Evolutionary conservation across 2,888 invertebrate genomes (phyloP), one percentile per base, ranked within the genome.

Genomic region (Sepioteuthis lessoniana): DNA sequence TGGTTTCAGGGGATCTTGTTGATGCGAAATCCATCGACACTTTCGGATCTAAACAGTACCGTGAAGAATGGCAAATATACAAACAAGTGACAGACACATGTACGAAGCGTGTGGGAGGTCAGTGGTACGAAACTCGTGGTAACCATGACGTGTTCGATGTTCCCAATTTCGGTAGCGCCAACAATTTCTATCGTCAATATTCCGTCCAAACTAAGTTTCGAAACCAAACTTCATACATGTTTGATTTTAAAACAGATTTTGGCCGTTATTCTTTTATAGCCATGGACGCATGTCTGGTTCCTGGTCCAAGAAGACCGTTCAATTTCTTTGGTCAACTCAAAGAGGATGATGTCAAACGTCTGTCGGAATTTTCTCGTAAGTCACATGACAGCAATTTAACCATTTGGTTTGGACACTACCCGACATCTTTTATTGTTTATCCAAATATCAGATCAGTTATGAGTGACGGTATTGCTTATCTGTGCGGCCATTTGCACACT

Each of bases 141-240:
- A 99, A 99, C 98, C 99, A 99, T 98, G 99, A 99, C 98, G 98
- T 98, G 97, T 99, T 99, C 97, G 98, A 99, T 97, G 98, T 99
- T 60, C 98, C 98, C 94, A 98, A 98, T 95, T 97, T 98, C 93
- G 97, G 98, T 95, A 98, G 98, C 16, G 97, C 98, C 96, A 98
- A 98, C 95, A 99, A 99, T 97, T 98, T 98, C 97, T 99, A 98
- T 97, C 97, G 97, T 94, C 98, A 98, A 95, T 99, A 98, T 97
- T 98, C 99, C 94, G 98, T 98, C 46, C 98, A 98, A 97, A 99
- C 99, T 19, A 97, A 97, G 94, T 92, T 92, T 31, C 97, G 97
- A 25, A 97, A 98, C 97, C 97, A 98, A 13, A 94, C 98, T 95
- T 98, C 98, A 0, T 99, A 99, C 97, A 97, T 98, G 96, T 98